Conservation (phyloP, 2,888 invertebrate species). For the Oasisia sp. region DNA sequence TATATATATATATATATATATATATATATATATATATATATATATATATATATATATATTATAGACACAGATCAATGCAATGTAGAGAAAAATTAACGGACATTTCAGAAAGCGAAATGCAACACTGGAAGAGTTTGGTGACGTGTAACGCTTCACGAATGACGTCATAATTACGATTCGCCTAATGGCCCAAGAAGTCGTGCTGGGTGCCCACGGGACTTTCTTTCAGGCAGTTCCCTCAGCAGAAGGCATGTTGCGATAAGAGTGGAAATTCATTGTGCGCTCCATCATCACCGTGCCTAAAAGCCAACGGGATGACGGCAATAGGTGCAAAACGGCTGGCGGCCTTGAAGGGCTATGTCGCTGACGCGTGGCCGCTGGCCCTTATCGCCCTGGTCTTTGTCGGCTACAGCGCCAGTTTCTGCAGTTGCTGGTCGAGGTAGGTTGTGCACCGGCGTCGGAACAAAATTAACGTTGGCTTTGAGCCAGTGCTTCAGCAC, state of each 20-base stretch:
- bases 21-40: no score
- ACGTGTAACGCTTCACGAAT: background rate
- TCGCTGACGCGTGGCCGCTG: background rate
- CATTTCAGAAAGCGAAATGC: background rate
- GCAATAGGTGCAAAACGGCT: background rate
- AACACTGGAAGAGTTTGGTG: background rate
- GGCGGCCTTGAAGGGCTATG: background rate
- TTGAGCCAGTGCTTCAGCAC: no score
- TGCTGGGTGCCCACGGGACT: background rate
- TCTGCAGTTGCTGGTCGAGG: background rate
- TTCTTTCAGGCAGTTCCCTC: background rate
- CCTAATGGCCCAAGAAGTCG: background rate
- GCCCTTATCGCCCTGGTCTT: background rate
- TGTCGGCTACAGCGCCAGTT: background rate
- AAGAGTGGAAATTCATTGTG: background rate
- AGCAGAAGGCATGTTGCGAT: slow-evolving; percentile 2
- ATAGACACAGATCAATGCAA: no score
- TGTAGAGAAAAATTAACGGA: background rate
- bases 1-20: no score
- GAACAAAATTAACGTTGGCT: no score
- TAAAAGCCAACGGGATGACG: background rate
- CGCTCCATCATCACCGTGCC: background rate
- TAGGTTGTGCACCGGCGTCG: background rate
- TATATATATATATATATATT: no score
- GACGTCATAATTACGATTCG: slow-evolving; percentile 17